A percentile compares a stretch with the other conserved stretches of the same genome.
These are phyloP conservation scores for Sebastes matsubarae DNA, from an alignment of 2,797 vertebrate species.

Conservation along the genomic window DNA sequence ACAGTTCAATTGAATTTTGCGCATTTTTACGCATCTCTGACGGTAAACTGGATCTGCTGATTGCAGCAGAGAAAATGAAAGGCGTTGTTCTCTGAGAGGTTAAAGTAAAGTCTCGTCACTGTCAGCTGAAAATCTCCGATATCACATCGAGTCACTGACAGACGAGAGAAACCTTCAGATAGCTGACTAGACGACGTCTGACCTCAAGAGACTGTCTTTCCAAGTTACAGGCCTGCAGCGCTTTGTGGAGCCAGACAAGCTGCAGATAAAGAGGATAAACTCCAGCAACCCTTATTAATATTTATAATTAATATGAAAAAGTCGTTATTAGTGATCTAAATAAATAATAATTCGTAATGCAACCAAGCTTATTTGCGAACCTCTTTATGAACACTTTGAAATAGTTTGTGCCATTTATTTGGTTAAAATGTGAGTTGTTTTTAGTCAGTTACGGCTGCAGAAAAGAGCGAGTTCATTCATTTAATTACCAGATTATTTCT, in stretches of 20 bases:
- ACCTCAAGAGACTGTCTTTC: slow-evolving; percentile 51
- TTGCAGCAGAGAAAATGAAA: not conserved
- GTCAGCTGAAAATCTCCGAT: slow-evolving; percentile 42
- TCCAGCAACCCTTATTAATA: not conserved
- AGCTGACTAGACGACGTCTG: slow-evolving; percentile 49
- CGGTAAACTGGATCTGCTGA: not conserved
- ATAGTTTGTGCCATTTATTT: not conserved
- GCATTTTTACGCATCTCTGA: not conserved
- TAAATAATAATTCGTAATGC: not conserved
- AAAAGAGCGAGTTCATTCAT: not conserved
- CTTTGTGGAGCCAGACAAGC: slow-evolving; percentile 30
- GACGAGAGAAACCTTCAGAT: slow-evolving; percentile 51
- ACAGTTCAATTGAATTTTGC: not conserved
- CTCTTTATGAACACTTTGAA: not conserved
- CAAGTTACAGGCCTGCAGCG: slow-evolving; percentile 5
- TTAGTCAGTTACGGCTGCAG: not conserved
- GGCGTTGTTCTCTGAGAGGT: not conserved
- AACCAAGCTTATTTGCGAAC: not conserved
- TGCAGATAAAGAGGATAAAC: slow-evolving; percentile 26
- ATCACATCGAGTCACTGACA: slow-evolving; percentile 55
- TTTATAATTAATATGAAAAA: not conserved
- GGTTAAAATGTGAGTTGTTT: not conserved
- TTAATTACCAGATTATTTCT: not conserved
- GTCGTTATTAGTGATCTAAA: not conserved
- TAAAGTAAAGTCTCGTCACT: slow-evolving; percentile 4